Base-by-base conservation (phyloP, 2,113 vertebrate species). In the Argyrosomus japonicus region DNA sequence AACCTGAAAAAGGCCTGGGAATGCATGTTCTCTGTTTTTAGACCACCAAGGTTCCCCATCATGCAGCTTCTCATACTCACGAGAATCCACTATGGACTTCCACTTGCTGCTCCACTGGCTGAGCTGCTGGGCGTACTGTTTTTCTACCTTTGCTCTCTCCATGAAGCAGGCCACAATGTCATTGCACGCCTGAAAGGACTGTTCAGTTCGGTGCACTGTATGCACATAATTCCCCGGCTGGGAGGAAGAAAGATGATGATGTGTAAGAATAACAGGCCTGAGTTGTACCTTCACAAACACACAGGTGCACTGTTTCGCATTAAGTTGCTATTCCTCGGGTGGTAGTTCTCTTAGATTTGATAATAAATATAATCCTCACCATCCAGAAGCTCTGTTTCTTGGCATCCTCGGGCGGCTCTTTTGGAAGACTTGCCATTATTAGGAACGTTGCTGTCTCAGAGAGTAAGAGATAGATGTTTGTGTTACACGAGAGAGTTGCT, bases 71-170 rank as follows among this genome's bases (percentile, higher is more conserved):
- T 69, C 13, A 57, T 77, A 93, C 96, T 95, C 74, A 97, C 96
- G 89, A 12, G 91, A 91, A 57, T 97, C 96, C 19, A 95, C 92
- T 7, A 96, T 91, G 11, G 95, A 83, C 83, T 95, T 96, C 96
- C 96, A 97, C 84, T 96, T 97, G 89, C 77, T 94, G 90, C 95
- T 96, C 96, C 96, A 97, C 54, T 96, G 94, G 45, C 89, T 95
- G 83, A 97, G 95, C 90, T 96, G 96, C 85, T 94, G 92, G 11
- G 95, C 94, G 19, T 97, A 97, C 48, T 88, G 94, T 21, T 93
- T 94, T 75, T 97, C 96, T 19, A 97, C 95, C 47, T 90, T 95
- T 3, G 96, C 96, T 62, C 96, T 91, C 87, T 97, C 96, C 76
- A 90, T 92, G 86, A 97, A 95, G 85, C 96, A 97, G 36, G 94